Evolutionary conservation across 2,888 invertebrate species (phyloP).

Genomic region (Lasioglossum lativentre): DNA sequence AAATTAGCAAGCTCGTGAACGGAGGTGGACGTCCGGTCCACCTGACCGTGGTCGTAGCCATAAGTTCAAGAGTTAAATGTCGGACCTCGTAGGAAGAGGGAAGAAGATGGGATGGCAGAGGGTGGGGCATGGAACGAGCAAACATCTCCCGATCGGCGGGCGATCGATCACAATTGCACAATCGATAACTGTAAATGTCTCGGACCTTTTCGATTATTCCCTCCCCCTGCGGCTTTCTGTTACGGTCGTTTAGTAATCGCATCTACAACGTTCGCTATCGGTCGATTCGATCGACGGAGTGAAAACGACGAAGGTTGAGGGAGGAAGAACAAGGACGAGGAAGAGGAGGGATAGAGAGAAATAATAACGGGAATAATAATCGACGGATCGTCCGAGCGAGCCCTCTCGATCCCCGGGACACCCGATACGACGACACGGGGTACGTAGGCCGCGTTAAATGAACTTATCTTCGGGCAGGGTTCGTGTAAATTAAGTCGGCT

Average conservation of each 20-base stretch:
- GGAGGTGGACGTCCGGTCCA: not conserved
- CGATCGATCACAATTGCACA: constrained; percentile 54
- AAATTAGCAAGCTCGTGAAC: not conserved
- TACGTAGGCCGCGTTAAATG: constrained; percentile 48
- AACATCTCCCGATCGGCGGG: constrained; percentile 32
- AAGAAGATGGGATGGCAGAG: not conserved
- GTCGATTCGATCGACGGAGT: constrained; percentile 18
- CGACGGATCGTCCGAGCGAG: constrained; percentile 11
- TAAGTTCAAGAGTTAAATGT: not conserved
- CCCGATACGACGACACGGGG: constrained; percentile 20
- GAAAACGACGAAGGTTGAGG: not conserved
- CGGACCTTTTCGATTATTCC: constrained; percentile 60
- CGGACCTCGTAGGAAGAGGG: constrained; percentile 38
- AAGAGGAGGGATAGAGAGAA: not conserved
- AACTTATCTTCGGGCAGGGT: constrained; percentile 50
- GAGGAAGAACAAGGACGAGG: not conserved
- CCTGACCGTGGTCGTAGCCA: not conserved
- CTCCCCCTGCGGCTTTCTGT: constrained; percentile 31
- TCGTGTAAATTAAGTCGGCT: constrained; percentile 49
- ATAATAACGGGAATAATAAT: constrained; percentile 37
- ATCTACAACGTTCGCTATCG: constrained; percentile 27
- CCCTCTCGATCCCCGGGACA: constrained; percentile 6
- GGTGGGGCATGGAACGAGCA: constrained; percentile 23
- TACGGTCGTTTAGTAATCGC: constrained; percentile 38
- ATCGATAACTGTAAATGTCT: constrained; percentile 55